These are phyloP conservation scores for Drosophila affinis DNA, from an alignment of 2,888 invertebrate species.

Conservation along the genomic window DNA sequence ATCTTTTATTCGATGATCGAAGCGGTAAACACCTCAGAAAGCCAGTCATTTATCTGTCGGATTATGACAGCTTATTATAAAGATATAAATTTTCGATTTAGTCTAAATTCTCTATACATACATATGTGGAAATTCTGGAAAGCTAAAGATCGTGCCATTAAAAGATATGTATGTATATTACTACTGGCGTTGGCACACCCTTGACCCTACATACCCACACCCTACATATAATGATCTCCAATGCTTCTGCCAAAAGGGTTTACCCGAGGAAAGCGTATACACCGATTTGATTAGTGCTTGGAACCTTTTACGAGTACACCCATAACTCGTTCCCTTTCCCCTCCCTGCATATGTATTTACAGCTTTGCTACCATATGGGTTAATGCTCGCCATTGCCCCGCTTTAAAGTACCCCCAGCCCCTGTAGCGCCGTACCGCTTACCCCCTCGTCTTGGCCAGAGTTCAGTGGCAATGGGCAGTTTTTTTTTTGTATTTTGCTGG, in stretches of 20 bases:
- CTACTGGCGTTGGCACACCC: too few relatives aligned
- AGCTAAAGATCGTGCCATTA: too few relatives aligned
- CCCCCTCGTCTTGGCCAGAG: background rate
- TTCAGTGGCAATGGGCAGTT: conserved; percentile 49
- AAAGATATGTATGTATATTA: too few relatives aligned
- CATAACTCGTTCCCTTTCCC: background rate
- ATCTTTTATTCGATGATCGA: background rate
- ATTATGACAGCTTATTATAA: too few relatives aligned
- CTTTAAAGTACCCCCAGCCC: background rate
- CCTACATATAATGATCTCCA: too few relatives aligned
- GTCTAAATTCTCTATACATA: too few relatives aligned
- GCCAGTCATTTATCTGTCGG: background rate
- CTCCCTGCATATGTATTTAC: background rate
- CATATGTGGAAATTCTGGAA: too few relatives aligned
- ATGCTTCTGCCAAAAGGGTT: background rate
- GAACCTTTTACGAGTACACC: background rate
- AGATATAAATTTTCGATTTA: too few relatives aligned
- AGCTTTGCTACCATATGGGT: background rate
- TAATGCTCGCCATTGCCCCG: conserved; percentile 3
- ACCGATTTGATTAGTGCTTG: background rate
- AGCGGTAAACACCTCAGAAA: background rate
- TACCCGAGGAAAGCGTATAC: background rate
- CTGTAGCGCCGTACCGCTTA: background rate
- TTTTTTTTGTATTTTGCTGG: conserved; percentile 35
- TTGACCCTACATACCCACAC: too few relatives aligned